Percentiles rank a stretch among this genome's conserved stretches.
Conservation (phyloP, 2,888 invertebrate species). For the Tachina lurida region DNA sequence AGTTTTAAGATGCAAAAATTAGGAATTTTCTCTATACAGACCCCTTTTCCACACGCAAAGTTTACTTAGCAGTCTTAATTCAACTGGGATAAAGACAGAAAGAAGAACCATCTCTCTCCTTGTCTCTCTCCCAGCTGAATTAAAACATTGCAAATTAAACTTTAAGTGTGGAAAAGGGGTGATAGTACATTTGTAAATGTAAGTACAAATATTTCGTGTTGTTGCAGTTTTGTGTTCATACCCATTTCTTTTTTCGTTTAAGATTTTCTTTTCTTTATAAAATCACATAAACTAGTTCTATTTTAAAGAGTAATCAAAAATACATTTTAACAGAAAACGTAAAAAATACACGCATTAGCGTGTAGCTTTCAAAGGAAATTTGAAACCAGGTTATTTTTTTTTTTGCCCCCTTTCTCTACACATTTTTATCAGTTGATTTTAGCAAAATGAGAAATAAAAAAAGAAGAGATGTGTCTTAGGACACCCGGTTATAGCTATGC, state of each 20-base stretch:
- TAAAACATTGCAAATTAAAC: too few species aligned
- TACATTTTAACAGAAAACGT: constrained; percentile 44
- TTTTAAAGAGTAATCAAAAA: constrained; percentile 68
- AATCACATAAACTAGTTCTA: constrained; percentile 10
- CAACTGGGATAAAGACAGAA: too few species aligned
- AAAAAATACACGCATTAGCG: constrained; percentile 49
- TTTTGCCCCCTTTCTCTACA: constrained; percentile 13
- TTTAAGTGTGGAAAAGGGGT: too few species aligned
- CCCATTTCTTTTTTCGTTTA: background rate
- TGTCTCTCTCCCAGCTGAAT: too few species aligned
- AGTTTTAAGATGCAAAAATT: too few species aligned
- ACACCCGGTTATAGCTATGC: too few species aligned
- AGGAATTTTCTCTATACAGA: background rate
- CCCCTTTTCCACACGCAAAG: too few species aligned
- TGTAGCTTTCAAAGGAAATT: constrained; percentile 50
- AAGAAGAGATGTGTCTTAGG: too few species aligned
- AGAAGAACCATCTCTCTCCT: too few species aligned
- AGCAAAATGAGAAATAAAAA: background rate
- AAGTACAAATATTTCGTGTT: background rate
- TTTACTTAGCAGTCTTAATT: too few species aligned
- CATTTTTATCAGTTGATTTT: constrained; percentile 20
- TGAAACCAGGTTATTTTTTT: constrained; percentile 12
- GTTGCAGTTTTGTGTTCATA: background rate
- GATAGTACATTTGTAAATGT: background rate
- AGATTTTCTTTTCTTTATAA: background rate